phyloP scores from a whole-genome alignment of 2,888 invertebrate genomes.

The Sialis fuliginosa region DNA sequence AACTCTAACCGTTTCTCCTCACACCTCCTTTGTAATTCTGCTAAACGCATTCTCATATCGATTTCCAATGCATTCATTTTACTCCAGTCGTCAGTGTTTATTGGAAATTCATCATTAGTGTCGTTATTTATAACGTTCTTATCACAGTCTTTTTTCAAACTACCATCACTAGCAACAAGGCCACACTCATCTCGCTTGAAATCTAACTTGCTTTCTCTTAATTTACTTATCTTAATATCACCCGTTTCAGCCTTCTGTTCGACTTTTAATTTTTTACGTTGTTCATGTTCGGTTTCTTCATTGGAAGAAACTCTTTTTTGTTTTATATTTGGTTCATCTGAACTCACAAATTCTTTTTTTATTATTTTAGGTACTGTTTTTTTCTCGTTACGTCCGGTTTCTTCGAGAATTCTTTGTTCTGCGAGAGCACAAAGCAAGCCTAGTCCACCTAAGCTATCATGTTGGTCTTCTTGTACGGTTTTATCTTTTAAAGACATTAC shows the following conservation, averaged over 20 bases:
- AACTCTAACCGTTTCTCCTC: slow-evolving; percentile 70
- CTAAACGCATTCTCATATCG: slow-evolving; percentile 64
- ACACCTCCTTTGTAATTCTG: slow-evolving; percentile 65
- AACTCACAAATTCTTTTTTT: slow-evolving; percentile 10
- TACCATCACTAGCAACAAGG: background rate
- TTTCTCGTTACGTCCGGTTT: slow-evolving; percentile 31
- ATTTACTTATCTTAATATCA: too few species aligned
- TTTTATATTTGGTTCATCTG: too few species aligned
- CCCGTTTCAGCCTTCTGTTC: too few species aligned
- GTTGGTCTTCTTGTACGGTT: slow-evolving; percentile 24
- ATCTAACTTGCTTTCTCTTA: too few species aligned
- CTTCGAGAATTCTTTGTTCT: slow-evolving; percentile 67
- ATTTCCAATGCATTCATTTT: slow-evolving; percentile 57
- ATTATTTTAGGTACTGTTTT: slow-evolving; percentile 5
- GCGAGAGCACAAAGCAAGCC: slow-evolving; percentile 68
- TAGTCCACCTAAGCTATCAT: slow-evolving; percentile 41
- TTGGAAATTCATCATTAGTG: slow-evolving; percentile 1
- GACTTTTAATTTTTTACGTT: slow-evolving; percentile 19
- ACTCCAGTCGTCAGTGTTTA: slow-evolving; percentile 18
- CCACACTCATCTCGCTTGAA: background rate
- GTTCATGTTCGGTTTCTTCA: slow-evolving; percentile 7
- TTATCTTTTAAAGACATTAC: slow-evolving; percentile 15
- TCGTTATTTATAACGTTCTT: slow-evolving; percentile 1
- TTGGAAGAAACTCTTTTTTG: too few species aligned
- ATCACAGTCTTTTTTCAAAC: slow-evolving; percentile 1